Evolutionary conservation across 1,140 invertebrate genomes (phyloP), one percentile per base, ranked within the genome.

Genomic region (Bombus turneri): DNA sequence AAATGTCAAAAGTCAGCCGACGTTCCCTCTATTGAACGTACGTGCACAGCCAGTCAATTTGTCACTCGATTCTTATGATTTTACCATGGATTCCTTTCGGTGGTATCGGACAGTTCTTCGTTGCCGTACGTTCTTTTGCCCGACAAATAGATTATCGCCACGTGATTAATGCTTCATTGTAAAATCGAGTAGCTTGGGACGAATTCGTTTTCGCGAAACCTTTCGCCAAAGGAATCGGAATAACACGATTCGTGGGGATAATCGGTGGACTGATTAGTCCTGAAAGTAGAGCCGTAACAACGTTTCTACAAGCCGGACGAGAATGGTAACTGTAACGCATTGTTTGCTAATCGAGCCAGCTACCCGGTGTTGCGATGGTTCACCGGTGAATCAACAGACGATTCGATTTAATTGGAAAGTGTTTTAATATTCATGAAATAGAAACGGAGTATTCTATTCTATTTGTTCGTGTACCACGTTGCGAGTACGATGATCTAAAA

Each of bases 101-200:
- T n/a, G 37, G n/a, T 15, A n/a, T n/a, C 39, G 37, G 34, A 43
- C 34, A 18, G 37, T 34, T 41, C 37, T 81, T 37, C n/a, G 3
- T 9, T 37, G 8, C 8, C 47, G 28, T 43, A 15, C 28, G 6
- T 13, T 43, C 28, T 64, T 64, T 31, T n/a, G 62, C 31, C 2
- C 15, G 81, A 69, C 81, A 83, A 74, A 83, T 76, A 34, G 59
- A 76, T 83, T 13, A 83, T 83, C 34, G 25, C 31, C 31, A 0
- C 28, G 28, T 68, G 81, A 83, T 83, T 77, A 69, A 83, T 69
- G 43, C 18, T 15, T 34, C 81, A 83, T 83, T 77, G 73, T 83
- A 41, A 39, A 83, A 76, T 77, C 62, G 73, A 41, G 34, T 4
- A 12, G 31, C 43, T 5, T 25, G 18, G 3, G 37, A 57, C 37